Evolutionary conservation across 2,888 invertebrate genomes (phyloP), one percentile per base, ranked within the genome.

Genomic region (Spodoptera picta): DNA sequence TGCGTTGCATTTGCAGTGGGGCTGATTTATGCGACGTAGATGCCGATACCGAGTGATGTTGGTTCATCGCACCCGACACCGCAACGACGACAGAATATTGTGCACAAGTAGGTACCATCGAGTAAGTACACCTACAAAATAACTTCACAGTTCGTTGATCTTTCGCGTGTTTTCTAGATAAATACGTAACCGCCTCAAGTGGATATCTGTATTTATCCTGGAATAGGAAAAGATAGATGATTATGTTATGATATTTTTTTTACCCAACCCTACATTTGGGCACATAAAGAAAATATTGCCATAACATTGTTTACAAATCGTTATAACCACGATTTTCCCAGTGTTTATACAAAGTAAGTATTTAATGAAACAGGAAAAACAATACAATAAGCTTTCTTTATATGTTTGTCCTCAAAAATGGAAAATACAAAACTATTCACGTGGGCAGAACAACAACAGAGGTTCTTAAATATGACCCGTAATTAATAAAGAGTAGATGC

Each of bases 61-160:
- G 79, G 83, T 85, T 84, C 85, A 83, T 80, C 72, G 85, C 75
- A 81, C 84, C 69, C 73, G 54, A 67, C 69, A 78, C 60, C 69
- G 71, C 72, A 79, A 73, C 71, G 75, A 71, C 69, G 68, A 77
- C 76, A 65, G 70, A 80, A 80, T 80, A 80, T 76, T 75, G 71
- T 77, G 75, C 64, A 72, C 63, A 69, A 61, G 61, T 65, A 60
- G 55, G 64, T 69, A 75, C 72, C 36, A 36, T 6, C 36, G 36
- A 36, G 36, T 65, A 60, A 58, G 64, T 69, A 75, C 72, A 75
- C 55, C 70, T 66, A 76, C 70, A 70, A 77, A 76, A 76, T 73
- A 76, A 72, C 73, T 73, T 65, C 65, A 71, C 63, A 66, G 82
- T 80, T 69, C 83, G 77, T 83, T 85, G 82, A 80, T 81, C 83